Base-by-base conservation (phyloP, 2,797 vertebrate genomes). In the Poliocrania exsul region DNA sequence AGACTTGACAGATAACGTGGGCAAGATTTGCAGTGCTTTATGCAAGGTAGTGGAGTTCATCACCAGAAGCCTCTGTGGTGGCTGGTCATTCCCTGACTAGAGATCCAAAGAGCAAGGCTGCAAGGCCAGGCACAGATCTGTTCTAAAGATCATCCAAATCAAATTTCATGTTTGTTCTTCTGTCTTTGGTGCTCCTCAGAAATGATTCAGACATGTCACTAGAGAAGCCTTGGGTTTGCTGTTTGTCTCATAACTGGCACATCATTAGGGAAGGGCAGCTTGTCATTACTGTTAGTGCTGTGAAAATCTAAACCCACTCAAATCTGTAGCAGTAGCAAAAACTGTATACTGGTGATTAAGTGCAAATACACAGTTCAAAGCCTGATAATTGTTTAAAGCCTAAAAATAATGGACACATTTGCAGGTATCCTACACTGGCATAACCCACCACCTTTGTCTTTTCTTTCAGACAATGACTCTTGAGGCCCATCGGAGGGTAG, bases 401-500 rank as follows among this genome's bases (percentile, higher is more conserved):
- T 87, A 37, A 88, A 74, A 53, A 31, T 40, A 74, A 20, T 19
- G 17, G 26, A 33, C 53, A 1, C 6, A 1, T 70, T 56, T 86
- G 50, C 53, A 72, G 35, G 33, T 75, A 42, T 51, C 42, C 5
- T 53, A 53, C 29, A 4, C 42, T 91, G 66, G 42, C 29, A 33
- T 51, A 74, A 90, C 24, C 31, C 38, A 51, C 25, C 54, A 53
- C 26, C 53, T 75, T 47, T 77, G 56, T 44, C 49, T 44, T 74
- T 33, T 83, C 60, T 73, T 40, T 33, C 89, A 99, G 99, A 98
- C 98, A 93, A 99, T 99, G 99, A 99, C 98, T 1, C 86, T 98
- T 0, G 98, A 99, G 95, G 99, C 99, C 4, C 98, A 99, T 84
- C 98, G 99, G 61, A 97, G 99, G 7, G 99, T 99, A 65, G 99